phyloP scores from a whole-genome alignment of 2,888 invertebrate genomes.

The Acrobasis suavella region DNA sequence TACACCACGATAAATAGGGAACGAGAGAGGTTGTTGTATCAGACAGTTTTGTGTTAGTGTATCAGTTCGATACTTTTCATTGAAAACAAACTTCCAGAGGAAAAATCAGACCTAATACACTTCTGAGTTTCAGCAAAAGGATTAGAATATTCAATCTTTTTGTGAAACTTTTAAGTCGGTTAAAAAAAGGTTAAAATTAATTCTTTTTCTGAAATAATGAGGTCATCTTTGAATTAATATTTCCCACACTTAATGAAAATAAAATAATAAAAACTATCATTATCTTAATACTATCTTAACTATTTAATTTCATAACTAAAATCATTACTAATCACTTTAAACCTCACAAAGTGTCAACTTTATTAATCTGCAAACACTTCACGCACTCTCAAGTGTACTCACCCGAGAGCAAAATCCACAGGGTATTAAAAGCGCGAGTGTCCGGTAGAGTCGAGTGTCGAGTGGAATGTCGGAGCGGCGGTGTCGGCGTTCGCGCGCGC shows the following conservation, averaged over 20 bases:
- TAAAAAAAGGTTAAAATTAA: too few relatives aligned
- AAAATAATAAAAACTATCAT: background rate
- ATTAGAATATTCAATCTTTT: too few relatives aligned
- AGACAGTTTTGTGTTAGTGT: background rate
- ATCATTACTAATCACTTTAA: background rate
- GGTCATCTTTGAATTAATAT: background rate
- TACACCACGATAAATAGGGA: background rate
- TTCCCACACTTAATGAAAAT: background rate
- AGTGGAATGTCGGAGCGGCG: background rate
- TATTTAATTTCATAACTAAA: background rate
- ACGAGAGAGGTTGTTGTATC: background rate
- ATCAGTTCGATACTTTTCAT: background rate
- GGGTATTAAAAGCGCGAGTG: background rate
- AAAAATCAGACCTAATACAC: too few relatives aligned
- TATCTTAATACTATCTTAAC: background rate
- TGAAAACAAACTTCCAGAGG: too few relatives aligned
- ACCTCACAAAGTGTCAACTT: background rate
- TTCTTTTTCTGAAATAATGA: background rate
- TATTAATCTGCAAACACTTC: slow-evolving; percentile 2
- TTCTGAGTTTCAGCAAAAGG: too few relatives aligned
- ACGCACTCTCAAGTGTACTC: slow-evolving; percentile 9
- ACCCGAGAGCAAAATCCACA: slow-evolving; percentile 11
- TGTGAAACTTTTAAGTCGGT: too few relatives aligned
- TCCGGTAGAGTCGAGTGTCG: background rate
- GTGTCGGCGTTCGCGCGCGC: slow-evolving; percentile 2